These are phyloP conservation scores for Octopus sinensis DNA, from an alignment of 1,140 invertebrate genomes.

Conservation along the genomic window DNA sequence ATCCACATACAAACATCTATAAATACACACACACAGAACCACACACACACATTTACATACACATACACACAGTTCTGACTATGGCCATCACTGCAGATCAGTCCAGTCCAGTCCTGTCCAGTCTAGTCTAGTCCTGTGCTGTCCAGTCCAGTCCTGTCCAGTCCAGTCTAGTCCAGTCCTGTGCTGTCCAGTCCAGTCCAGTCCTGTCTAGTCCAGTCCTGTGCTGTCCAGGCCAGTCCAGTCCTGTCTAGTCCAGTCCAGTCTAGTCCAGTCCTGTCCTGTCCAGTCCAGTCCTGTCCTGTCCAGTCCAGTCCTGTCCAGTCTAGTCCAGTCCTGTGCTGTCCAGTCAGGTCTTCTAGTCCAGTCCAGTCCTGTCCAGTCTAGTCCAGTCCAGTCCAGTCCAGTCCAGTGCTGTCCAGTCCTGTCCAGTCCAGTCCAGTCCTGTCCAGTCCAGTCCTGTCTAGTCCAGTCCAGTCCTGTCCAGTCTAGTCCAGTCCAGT, in stretches of 20 bases:
- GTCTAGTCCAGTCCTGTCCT: constrained; percentile 14
- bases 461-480: too few species aligned
- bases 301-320: constrained; percentile 17
- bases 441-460: too few species aligned
- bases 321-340: constrained; percentile 14
- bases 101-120: constrained; percentile 36
- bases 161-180: too few species aligned
- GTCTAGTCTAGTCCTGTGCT: constrained; percentile 21
- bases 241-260: constrained; percentile 17
- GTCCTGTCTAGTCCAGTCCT: constrained; percentile 13
- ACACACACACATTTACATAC: constrained; percentile 23
- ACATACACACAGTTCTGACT: constrained; percentile 28
- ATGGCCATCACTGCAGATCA: constrained; percentile 29
- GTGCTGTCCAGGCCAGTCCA: too few species aligned
- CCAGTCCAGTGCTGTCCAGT: too few species aligned
- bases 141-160: too few species aligned
- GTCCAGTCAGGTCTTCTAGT: too few species aligned
- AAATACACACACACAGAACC: constrained; percentile 20
- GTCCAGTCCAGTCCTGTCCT: constrained; percentile 18
- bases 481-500: too few species aligned
- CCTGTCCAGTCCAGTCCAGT: too few species aligned
- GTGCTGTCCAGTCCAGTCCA: background rate
- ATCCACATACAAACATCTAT: constrained; percentile 14
- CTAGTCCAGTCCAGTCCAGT: too few species aligned
- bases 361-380: too few species aligned